Evolutionary conservation across 1,140 invertebrate genomes (phyloP).

Genomic region (Steinernema feltiae): DNA sequence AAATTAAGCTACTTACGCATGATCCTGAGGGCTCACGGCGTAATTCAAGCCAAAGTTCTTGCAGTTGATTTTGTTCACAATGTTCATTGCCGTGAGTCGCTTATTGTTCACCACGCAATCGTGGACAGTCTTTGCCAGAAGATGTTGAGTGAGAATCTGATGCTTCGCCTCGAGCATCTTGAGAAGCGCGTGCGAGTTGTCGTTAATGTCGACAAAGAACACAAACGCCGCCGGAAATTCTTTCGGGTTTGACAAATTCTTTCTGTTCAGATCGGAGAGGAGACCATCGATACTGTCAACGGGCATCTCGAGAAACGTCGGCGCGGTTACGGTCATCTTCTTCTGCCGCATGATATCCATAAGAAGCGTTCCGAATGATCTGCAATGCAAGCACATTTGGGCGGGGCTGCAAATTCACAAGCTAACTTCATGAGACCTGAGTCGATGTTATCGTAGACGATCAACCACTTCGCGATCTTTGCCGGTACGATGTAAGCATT

Average conservation of each 20-base stretch:
- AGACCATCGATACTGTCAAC: background rate
- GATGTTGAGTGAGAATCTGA: slow-evolving; percentile 22
- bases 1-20: slow-evolving; percentile 3
- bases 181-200: slow-evolving; percentile 17
- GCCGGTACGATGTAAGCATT: background rate
- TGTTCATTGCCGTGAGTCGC: slow-evolving; percentile 13
- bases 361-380: background rate
- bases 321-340: background rate
- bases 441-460: background rate
- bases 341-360: background rate
- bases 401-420: background rate
- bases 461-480: background rate
- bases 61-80: slow-evolving; percentile 36
- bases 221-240: background rate
- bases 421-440: background rate
- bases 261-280: background rate
- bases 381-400: background rate
- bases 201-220: slow-evolving; percentile 8
- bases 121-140: slow-evolving; percentile 8
- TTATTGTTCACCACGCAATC: slow-evolving; percentile 11
- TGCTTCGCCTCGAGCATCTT: slow-evolving; percentile 22
- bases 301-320: background rate
- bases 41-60: slow-evolving; percentile 37
- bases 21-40: slow-evolving; percentile 19
- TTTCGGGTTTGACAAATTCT: background rate